These are phyloP conservation scores for Melanaphis sacchari DNA, from an alignment of 1,140 invertebrate species.

Conservation along the genomic window DNA sequence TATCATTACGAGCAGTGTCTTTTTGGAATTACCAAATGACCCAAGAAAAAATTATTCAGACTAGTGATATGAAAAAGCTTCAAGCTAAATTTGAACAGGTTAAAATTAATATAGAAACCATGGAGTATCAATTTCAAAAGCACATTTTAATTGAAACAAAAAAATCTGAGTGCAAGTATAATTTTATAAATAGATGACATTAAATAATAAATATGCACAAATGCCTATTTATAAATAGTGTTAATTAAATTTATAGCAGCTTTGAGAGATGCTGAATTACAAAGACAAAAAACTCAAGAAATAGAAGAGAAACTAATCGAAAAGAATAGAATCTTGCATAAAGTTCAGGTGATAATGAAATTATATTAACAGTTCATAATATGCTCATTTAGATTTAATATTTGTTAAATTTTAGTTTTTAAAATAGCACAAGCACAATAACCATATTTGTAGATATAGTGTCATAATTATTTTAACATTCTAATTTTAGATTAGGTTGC, in stretches of 20 bases:
- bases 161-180: conserved; percentile 25
- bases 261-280: conserved; percentile 20
- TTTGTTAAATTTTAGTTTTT: not conserved
- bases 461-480: too few species aligned
- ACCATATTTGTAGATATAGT: too few species aligned
- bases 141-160: conserved; percentile 20
- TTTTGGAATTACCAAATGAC: conserved; percentile 37
- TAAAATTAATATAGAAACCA: not conserved
- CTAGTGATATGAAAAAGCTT: not conserved
- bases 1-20: conserved; percentile 29
- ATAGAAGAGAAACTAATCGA: not conserved
- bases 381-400: not conserved
- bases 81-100: not conserved
- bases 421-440: not conserved
- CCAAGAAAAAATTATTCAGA: conserved; percentile 24
- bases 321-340: not conserved
- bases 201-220: not conserved
- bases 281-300: conserved; percentile 24
- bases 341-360: conserved; percentile 7
- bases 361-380: not conserved
- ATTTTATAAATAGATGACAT: not conserved
- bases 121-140: conserved; percentile 15
- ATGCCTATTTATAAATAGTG: not conserved
- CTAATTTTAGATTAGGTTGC: not conserved
- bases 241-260: conserved; percentile 2